Evolutionary conservation across 2,113 vertebrate species (phyloP).

Genomic region (Pelobates fuscus): DNA sequence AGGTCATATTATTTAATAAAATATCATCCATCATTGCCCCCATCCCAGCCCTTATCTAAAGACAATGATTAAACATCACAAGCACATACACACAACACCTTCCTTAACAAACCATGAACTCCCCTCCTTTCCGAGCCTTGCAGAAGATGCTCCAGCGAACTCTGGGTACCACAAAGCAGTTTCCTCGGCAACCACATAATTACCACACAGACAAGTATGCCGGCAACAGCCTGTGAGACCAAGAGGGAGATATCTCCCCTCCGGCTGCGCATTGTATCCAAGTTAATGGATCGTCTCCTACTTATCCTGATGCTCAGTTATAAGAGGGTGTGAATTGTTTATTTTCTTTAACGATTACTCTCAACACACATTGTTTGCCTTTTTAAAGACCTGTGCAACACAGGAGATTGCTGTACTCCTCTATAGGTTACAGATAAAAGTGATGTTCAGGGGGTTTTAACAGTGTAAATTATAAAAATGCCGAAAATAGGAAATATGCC

Average conservation of each 20-base stretch:
- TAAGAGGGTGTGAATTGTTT: not conserved
- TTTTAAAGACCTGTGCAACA: too few species aligned
- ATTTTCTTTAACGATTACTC: not conserved
- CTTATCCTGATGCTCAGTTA: not conserved
- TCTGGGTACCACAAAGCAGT: constrained; percentile 19
- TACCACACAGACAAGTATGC: constrained; percentile 15
- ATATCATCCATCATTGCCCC: too few species aligned
- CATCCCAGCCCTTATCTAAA: too few species aligned
- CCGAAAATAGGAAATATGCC: not conserved
- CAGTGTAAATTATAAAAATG: not conserved
- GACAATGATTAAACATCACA: too few species aligned
- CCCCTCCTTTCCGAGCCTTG: not conserved
- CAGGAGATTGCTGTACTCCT: not conserved
- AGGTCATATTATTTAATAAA: too few species aligned
- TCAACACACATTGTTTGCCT: not conserved
- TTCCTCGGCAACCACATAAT: constrained; percentile 36
- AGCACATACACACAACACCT: not conserved
- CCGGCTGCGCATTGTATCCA: not conserved
- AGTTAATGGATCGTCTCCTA: constrained; percentile 13
- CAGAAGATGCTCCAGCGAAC: constrained; percentile 5
- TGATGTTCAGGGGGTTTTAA: not conserved
- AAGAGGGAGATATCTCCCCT: constrained; percentile 1
- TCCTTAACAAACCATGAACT: not conserved
- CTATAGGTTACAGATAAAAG: not conserved
- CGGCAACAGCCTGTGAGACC: not conserved